Evolutionary conservation across 2,797 vertebrate species (phyloP).

Genomic region (Clarias fuscus): DNA sequence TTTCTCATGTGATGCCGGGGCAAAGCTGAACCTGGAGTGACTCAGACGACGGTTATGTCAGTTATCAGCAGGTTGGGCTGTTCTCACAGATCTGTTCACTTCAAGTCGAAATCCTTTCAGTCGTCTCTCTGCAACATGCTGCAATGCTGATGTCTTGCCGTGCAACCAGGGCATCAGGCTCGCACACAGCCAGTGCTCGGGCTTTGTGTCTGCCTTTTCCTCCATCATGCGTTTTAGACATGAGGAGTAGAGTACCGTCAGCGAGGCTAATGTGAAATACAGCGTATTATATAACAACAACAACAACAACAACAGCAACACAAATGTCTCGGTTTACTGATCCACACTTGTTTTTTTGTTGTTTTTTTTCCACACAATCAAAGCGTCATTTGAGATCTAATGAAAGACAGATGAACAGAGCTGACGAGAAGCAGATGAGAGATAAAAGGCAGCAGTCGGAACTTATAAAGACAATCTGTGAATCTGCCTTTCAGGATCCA

Average conservation of each 20-base stretch:
- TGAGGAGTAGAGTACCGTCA: neutral
- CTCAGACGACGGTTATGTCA: neutral
- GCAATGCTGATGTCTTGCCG: conserved; percentile 47
- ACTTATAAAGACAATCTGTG: neutral
- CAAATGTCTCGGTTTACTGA: conserved; percentile 40
- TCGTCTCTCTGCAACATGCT: conserved; percentile 39
- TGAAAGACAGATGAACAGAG: conserved; percentile 5
- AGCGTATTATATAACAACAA: conserved; percentile 31
- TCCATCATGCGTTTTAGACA: neutral
- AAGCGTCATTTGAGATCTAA: conserved; percentile 35
- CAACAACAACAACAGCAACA: conserved; percentile 11
- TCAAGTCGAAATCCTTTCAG: conserved; percentile 33
- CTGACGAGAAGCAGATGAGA: conserved; percentile 3
- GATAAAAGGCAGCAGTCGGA: neutral
- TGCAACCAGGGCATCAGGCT: conserved; percentile 35
- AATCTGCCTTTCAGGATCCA: neutral
- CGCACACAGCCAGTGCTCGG: conserved; percentile 13
- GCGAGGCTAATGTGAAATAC: neutral
- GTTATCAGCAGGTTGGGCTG: conserved; percentile 49
- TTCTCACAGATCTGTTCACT: conserved; percentile 41
- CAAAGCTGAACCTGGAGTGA: neutral
- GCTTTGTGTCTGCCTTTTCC: neutral
- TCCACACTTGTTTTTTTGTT: conserved; percentile 38
- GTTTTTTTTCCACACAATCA: conserved; percentile 24
- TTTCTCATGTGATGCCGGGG: neutral